phyloP scores from a whole-genome alignment of 2,797 vertebrate genomes.

The Hydrophis major region DNA sequence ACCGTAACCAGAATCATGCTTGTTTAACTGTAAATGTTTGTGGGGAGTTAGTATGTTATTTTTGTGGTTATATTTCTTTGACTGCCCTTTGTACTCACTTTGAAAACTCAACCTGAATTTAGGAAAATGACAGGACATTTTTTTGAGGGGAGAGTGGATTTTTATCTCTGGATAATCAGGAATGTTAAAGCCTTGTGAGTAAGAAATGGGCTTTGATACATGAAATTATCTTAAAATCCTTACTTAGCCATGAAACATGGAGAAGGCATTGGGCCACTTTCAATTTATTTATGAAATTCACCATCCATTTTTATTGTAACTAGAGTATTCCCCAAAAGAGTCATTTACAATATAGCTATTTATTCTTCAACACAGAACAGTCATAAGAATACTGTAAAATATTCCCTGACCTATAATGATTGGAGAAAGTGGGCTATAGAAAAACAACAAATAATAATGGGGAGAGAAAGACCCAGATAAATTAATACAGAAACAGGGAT shows the following conservation, averaged over 20 bases:
- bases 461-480: background rate
- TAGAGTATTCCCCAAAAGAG: background rate
- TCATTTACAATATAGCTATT: background rate
- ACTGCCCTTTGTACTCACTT: background rate
- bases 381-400: background rate
- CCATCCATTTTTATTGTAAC: background rate
- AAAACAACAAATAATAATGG: background rate
- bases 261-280: background rate
- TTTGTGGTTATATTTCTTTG: background rate
- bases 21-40: background rate
- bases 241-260: background rate
- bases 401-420: background rate
- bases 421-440: background rate
- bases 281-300: background rate
- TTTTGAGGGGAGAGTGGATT: background rate
- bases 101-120: slow-evolving; percentile 20
- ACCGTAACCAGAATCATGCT: background rate
- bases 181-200: background rate
- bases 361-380: background rate
- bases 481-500: background rate
- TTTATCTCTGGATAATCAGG: background rate
- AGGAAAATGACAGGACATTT: background rate
- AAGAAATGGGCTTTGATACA: background rate
- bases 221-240: background rate
- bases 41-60: background rate